Base-by-base conservation (phyloP, 2,888 invertebrate genomes). In the Anagyrus pseudococci region DNA sequence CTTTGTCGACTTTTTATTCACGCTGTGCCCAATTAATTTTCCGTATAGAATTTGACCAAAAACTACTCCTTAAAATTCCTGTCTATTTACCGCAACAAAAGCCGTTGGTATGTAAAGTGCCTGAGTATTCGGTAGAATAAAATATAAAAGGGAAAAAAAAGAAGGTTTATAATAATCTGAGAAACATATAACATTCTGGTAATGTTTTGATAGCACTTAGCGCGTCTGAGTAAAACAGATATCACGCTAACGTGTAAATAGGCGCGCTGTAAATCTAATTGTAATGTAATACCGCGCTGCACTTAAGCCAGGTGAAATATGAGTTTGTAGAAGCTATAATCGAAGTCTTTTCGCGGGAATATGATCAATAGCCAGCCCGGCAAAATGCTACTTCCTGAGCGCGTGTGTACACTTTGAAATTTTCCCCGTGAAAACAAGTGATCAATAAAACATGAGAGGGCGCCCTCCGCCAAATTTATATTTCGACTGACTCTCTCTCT, bases 221-320 rank as follows among this genome's bases (percentile, higher is more conserved):
- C 23, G 25, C 26, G 3, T 26, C 8, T 17, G n/a, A 13, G 41
- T 41, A 47, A 52, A 60, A 41, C 48, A 29, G 41, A 54, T 60
- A 48, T 52, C 29, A 26, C n/a, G 41, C 48, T 47, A 48, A 48
- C 46, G 54, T 33, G 54, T 43, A 54, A 60, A 60, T 54, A 33
- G 54, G 25, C 22, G 4, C 25, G 56, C 37, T 56, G 61, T 50
- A 56, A 62, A 62, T 62, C 50, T 52, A 56, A 62, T 62, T 46
- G 54, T 54, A 60, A 60, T 48, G 59, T 60, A 55, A 56, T 56
- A 54, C 54, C 47, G 48, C 47, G 54, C 48, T 49, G 41, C 49
- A 54, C 60, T 54, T 54, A 54, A 52, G 47, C 48, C 13, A 37
- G 19, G 29, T 60, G 54, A 60, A 43, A n/a, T 48, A 59, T 60